Evolutionary conservation across 1,140 invertebrate species (phyloP).

Genomic region (Panagrolaimus sp.): DNA sequence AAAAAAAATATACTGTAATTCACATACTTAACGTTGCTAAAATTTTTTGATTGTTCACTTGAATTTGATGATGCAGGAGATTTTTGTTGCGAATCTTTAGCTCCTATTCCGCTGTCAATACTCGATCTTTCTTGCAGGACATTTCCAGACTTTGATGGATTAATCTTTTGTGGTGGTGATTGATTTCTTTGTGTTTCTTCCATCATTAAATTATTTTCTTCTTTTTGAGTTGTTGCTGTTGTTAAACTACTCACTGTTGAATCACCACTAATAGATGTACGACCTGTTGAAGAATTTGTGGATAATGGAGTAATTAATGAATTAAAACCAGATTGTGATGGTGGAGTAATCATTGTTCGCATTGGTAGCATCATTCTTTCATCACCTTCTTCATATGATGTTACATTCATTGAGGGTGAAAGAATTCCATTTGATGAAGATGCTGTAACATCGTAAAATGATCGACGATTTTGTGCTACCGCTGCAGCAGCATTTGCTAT

Average conservation of each 20-base stretch:
- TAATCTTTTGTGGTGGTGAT: background rate
- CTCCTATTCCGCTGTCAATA: constrained; percentile 5
- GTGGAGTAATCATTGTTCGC: background rate
- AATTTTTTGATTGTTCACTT: background rate
- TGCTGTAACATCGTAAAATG: background rate
- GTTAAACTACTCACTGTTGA: constrained; percentile 2
- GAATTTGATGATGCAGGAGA: constrained; percentile 5
- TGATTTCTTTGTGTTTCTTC: background rate
- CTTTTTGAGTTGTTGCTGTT: background rate
- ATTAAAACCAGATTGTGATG: background rate
- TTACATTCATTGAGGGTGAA: background rate
- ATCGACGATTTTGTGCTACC: background rate
- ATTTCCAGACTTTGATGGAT: background rate
- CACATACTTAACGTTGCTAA: background rate
- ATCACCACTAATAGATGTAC: background rate
- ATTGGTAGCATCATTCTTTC: background rate
- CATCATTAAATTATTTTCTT: background rate
- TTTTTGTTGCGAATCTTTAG: background rate
- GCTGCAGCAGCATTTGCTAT: constrained; percentile 4
- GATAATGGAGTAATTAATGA: background rate
- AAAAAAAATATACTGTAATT: background rate
- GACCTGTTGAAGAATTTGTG: background rate
- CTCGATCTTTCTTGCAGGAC: constrained; percentile 5
- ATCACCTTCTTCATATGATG: constrained; percentile 11
- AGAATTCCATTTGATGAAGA: background rate